Conservation (phyloP, 2,888 invertebrate species). For the Lycaena phlaeas region DNA sequence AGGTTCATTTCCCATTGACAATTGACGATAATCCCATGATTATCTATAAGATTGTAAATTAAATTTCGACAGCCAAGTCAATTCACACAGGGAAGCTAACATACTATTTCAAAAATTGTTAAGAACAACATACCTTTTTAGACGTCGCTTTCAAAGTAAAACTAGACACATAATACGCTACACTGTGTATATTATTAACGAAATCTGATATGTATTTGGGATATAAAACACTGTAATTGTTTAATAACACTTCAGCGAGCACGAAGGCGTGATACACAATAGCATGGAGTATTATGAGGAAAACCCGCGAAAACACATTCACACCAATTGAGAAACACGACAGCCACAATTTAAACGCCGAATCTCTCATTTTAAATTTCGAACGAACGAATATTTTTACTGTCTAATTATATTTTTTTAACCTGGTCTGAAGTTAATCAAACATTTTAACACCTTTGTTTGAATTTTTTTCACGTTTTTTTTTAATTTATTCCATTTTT, state of each 20-base stretch:
- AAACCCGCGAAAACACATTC: constrained; percentile 38
- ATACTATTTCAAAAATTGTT: too few relatives aligned
- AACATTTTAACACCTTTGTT: neutral
- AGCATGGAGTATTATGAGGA: constrained; percentile 46
- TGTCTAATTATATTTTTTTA: neutral
- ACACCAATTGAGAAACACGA: constrained; percentile 37
- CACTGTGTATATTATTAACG: constrained; percentile 24
- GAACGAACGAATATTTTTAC: neutral
- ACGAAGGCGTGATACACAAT: constrained; percentile 53
- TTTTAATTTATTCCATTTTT: neutral
- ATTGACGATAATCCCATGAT: too few relatives aligned
- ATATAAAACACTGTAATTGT: constrained; percentile 47
- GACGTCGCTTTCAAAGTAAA: constrained; percentile 29
- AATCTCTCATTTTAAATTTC: constrained; percentile 12
- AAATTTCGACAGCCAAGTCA: too few relatives aligned
- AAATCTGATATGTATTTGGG: constrained; percentile 44
- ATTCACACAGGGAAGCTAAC: too few relatives aligned
- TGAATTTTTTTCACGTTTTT: neutral
- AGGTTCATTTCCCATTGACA: too few relatives aligned
- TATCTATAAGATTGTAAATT: too few relatives aligned
- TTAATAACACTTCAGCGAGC: constrained; percentile 49
- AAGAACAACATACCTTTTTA: constrained; percentile 42
- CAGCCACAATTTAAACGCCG: constrained; percentile 12
- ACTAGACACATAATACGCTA: constrained; percentile 20
- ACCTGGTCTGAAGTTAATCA: too few relatives aligned